Evolutionary conservation across 2,888 invertebrate genomes (phyloP).

Genomic region (Cybosia mesomella): DNA sequence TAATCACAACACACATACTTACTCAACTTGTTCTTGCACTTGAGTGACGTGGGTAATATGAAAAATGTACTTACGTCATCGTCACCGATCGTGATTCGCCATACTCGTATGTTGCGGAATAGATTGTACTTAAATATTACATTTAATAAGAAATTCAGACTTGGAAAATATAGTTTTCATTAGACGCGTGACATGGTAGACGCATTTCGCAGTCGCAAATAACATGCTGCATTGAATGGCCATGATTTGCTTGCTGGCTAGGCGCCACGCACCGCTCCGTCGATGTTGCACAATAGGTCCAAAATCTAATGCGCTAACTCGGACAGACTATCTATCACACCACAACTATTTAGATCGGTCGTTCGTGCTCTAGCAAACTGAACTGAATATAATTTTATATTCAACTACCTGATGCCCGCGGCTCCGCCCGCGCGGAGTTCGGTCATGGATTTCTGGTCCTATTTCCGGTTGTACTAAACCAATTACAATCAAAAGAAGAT

Average conservation of each 20-base stretch:
- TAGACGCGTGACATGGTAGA: neutral
- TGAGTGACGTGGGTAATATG: neutral
- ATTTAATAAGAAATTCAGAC: constrained; percentile 14
- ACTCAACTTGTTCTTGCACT: constrained; percentile 12
- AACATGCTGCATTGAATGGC: constrained; percentile 64
- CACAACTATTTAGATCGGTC: neutral
- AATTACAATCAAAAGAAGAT: no score
- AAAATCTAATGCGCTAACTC: constrained; percentile 35
- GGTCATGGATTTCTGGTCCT: no score
- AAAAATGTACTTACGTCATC: constrained; percentile 4
- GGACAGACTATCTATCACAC: constrained; percentile 15
- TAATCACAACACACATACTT: constrained; percentile 25
- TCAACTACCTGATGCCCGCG: no score
- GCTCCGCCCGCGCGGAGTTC: no score
- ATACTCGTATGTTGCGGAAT: neutral
- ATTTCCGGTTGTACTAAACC: no score
- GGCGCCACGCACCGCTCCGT: constrained; percentile 62
- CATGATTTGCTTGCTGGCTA: constrained; percentile 64
- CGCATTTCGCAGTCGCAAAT: constrained; percentile 59
- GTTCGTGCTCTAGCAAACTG: neutral
- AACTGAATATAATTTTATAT: neutral
- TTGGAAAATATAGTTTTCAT: neutral
- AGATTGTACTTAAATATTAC: constrained; percentile 7
- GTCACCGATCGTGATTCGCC: neutral
- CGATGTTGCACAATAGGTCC: constrained; percentile 58